Evolutionary conservation across 1,140 invertebrate species (phyloP), one percentile per base, ranked within the genome.

Genomic region (Drosophila ironensis): DNA sequence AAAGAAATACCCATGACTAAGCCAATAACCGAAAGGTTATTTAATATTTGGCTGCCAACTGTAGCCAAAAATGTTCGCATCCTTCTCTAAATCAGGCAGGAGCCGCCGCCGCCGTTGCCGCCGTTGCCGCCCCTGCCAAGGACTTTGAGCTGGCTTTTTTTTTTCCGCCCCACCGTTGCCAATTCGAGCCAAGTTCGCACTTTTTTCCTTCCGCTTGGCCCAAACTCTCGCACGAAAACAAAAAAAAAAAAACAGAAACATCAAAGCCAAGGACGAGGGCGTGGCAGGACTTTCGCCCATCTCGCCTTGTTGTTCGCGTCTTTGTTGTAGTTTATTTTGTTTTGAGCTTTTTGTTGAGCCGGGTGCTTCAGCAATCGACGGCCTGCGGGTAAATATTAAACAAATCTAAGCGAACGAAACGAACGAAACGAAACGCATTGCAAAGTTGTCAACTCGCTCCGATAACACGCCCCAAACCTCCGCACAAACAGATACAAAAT

Each of bases 1-100:
- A 27, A 19, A 47, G 54, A 50, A 56, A 68, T 45, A 47, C 52
- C 64, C 70, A 70, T 52, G 70, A 76, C 77, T 84, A 73, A 82
- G 78, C 78, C 78, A 84, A 84, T 84, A 84, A 86, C 72, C 80
- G 63, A 84, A 84, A 84, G 80, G 80, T 84, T 84, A 84, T 84
- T 84, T 87, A 84, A 84, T 84, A 84, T 84, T 86, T 84, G 70
- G 66, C 76, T 71, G 74, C 70, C 7, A 48, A 48, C 47, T 37
- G 14, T 37, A 37, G 33, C 33, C 33, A 25, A 42, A 40, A 41
- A 19, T 11, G 12, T 46, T 7, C 6, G 19, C 30, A 33, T 14
- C 16, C 16, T 24, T n/a, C 24, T n/a, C 16, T 6, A 6, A 3
- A 27, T 7, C 9, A 16, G 12, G 7, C 11, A 11, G 4, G 27